These are phyloP conservation scores for Microctonus hyperodae DNA, from an alignment of 2,888 invertebrate species.

Conservation along the genomic window DNA sequence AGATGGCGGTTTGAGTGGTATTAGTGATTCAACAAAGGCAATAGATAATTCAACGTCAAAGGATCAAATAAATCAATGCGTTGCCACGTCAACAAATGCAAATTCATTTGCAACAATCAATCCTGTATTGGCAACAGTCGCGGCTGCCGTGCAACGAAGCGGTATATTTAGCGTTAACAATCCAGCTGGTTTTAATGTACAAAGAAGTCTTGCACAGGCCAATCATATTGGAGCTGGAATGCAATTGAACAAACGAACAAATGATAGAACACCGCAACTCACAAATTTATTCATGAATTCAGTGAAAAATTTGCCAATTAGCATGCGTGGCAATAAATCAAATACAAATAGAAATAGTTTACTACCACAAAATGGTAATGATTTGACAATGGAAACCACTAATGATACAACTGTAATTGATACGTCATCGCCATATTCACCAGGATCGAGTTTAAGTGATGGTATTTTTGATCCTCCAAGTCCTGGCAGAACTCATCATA, in stretches of 20 bases:
- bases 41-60: conserved; percentile 42
- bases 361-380: conserved; percentile 62
- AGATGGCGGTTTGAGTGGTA: conserved; percentile 42
- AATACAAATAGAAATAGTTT: conserved; percentile 53
- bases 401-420: conserved; percentile 63
- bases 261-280: conserved; percentile 52
- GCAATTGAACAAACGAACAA: conserved; percentile 51
- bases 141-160: conserved; percentile 60
- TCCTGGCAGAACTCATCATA: conserved; percentile 52
- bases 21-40: conserved; percentile 43
- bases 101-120: conserved; percentile 57
- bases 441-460: conserved; percentile 87
- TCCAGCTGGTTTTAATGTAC: conserved; percentile 40
- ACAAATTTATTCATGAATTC: conserved; percentile 56
- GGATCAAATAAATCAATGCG: conserved; percentile 18
- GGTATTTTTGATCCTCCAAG: conserved; percentile 85
- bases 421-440: conserved; percentile 86
- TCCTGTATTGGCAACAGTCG: conserved; percentile 60
- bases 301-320: conserved; percentile 18
- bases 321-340: conserved; percentile 35
- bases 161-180: conserved; percentile 51
- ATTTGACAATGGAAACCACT: conserved; percentile 36
- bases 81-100: conserved; percentile 35
- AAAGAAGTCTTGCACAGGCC: conserved; percentile 54
- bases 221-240: conserved; percentile 56